These are phyloP conservation scores for Meteorus cinctellus DNA, from an alignment of 2,888 invertebrate species.

Conservation along the genomic window DNA sequence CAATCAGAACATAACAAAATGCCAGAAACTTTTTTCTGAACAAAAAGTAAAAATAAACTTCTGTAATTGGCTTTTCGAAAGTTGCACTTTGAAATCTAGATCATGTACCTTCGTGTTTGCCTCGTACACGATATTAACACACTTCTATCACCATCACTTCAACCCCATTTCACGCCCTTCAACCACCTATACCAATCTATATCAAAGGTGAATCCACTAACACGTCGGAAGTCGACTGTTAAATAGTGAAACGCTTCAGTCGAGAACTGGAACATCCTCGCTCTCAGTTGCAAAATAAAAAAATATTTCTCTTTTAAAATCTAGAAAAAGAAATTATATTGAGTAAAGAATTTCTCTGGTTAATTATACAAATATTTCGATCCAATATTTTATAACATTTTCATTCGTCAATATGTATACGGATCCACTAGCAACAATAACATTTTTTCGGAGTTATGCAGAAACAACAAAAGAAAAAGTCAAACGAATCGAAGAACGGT, in stretches of 20 bases:
- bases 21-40: conserved; percentile 7
- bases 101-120: conserved; percentile 35
- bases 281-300: neutral
- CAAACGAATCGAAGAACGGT: conserved; percentile 60
- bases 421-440: conserved; percentile 58
- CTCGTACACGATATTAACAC: conserved; percentile 45
- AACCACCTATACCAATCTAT: conserved; percentile 43
- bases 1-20: conserved; percentile 15
- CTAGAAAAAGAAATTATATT: too few species aligned
- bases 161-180: conserved; percentile 50
- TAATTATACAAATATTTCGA: too few species aligned
- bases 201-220: conserved; percentile 6
- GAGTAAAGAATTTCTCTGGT: too few species aligned
- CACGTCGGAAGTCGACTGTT: conserved; percentile 44
- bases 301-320: too few species aligned
- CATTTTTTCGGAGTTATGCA: conserved; percentile 60
- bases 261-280: conserved; percentile 37
- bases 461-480: conserved; percentile 56
- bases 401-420: conserved; percentile 49
- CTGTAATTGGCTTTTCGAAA: conserved; percentile 35
- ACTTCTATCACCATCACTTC: conserved; percentile 38
- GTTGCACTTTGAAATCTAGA: conserved; percentile 33
- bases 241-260: conserved; percentile 50
- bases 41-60: conserved; percentile 3
- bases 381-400: neutral